Evolutionary conservation across 2,888 invertebrate genomes (phyloP), one percentile per base, ranked within the genome.

Genomic region (Lycia hirtaria): DNA sequence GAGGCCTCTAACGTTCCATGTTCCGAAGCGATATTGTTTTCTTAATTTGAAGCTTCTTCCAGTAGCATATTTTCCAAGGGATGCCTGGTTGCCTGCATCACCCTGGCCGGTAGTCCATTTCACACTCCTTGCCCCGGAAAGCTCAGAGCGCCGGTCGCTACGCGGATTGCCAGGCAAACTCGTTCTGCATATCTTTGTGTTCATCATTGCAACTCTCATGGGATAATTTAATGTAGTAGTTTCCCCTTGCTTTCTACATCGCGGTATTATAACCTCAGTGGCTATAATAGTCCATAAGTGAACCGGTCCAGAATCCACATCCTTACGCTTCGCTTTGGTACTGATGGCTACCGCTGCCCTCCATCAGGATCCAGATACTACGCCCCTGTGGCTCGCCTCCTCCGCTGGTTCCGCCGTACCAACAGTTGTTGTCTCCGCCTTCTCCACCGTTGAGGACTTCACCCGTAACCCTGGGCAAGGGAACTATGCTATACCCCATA

Each of bases 71-170:
- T 37, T 19, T 43, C 35, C 22, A 45, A 33, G 47, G 15, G 22
- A 35, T 35, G 24, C 47, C 35, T 47, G 47, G 56, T 56, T 28
- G 17, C 51, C 61, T 48, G 40, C 59, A 24, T 12, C 10, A 4
- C 15, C 54, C 41, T 52, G 40, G 56, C 60, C 56, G 56, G 60
- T 56, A 53, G 26, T 52, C 32, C 7, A 56, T 47, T 56, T 60
- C 44, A 41, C 52, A 58, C 52, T 38, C 26, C 12, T 15, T 22
- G 37, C 44, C 32, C 56, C 43, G 49, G 56, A 15, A 30, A 28
- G n/a, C 30, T 15, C 43, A 1, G 32, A 20, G 45, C 32, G 45
- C 45, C 47, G 47, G 35, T 35, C 35, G 47, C 47, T 47, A 47
- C 33, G 35, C 47, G 38, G 24, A n/a, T 28, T 6, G 20, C 15